Evolutionary conservation across 2,113 vertebrate species (phyloP).

Genomic region (Myotis yumanensis): DNA sequence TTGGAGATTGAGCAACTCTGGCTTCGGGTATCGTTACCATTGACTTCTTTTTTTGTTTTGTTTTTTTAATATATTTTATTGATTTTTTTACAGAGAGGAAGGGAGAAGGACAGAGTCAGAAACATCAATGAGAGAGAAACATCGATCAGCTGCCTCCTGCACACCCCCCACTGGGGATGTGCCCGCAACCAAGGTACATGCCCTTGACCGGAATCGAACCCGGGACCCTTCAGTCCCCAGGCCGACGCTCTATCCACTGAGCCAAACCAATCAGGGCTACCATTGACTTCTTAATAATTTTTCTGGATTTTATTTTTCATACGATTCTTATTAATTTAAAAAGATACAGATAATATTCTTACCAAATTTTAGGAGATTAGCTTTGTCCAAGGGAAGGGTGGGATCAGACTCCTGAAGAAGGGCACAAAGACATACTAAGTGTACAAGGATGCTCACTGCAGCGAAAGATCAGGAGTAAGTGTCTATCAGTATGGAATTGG

Average conservation of each 20-base stretch:
- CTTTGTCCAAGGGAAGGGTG: background rate
- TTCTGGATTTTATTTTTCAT: background rate
- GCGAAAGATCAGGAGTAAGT: background rate
- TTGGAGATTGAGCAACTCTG: background rate
- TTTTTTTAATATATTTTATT: too few species aligned
- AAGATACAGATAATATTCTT: background rate
- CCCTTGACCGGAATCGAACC: too few species aligned
- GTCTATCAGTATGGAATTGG: background rate
- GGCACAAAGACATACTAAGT: background rate
- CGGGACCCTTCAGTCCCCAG: too few species aligned
- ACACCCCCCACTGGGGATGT: too few species aligned
- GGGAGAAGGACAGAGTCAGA: too few species aligned
- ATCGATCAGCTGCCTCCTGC: too few species aligned
- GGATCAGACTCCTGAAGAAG: background rate
- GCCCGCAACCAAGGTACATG: too few species aligned
- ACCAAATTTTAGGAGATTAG: background rate
- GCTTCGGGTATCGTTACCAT: background rate
- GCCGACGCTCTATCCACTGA: too few species aligned
- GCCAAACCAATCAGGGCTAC: background rate
- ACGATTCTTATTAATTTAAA: background rate
- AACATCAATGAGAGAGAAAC: too few species aligned
- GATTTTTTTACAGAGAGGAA: too few species aligned
- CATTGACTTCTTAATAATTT: slow-evolving; percentile 32
- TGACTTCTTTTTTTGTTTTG: slow-evolving; percentile 20
- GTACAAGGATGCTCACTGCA: background rate